A percentile compares a stretch with the other conserved stretches of the same genome.
Conservation (phyloP, 2,888 invertebrate genomes). For the Antitype chi region DNA sequence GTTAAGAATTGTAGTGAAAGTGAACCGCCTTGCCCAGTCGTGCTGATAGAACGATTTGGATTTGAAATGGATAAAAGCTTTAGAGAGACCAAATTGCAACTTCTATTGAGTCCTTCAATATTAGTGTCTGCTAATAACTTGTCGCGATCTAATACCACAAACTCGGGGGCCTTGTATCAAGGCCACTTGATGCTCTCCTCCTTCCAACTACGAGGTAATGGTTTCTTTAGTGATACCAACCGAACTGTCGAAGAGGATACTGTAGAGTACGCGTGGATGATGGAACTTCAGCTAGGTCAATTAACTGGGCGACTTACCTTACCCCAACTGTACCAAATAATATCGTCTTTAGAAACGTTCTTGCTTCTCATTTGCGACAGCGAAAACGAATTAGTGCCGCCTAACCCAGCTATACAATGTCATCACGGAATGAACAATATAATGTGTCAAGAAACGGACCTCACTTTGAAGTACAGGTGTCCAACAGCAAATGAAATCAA, state of each 20-base stretch:
- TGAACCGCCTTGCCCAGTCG: conserved; percentile 97
- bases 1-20: conserved; percentile 97
- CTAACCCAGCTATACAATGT: conserved; percentile 94
- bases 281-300: conserved; percentile 98
- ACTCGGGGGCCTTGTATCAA: conserved; percentile 92
- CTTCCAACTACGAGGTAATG: conserved; percentile 97
- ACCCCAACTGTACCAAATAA: conserved; percentile 96
- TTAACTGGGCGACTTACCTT: conserved; percentile 97
- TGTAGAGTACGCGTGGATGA: conserved; percentile 99
- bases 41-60: conserved; percentile 97
- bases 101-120: conserved; percentile 96
- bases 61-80: conserved; percentile 99
- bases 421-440: conserved; percentile 94
- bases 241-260: conserved; percentile 98
- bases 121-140: conserved; percentile 94
- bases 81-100: conserved; percentile 97
- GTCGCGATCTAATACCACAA: conserved; percentile 90
- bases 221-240: conserved; percentile 98
- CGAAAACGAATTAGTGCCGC: conserved; percentile 97
- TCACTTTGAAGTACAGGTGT: conserved; percentile 93
- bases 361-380: conserved; percentile 95
- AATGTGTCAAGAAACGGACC: conserved; percentile 93
- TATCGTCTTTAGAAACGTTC: conserved; percentile 97
- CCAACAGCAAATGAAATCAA: conserved; percentile 96
- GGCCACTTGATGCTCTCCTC: conserved; percentile 96